These are phyloP conservation scores for Serilophus lunatus DNA, from an alignment of 2,113 vertebrate genomes.

Conservation along the genomic window DNA sequence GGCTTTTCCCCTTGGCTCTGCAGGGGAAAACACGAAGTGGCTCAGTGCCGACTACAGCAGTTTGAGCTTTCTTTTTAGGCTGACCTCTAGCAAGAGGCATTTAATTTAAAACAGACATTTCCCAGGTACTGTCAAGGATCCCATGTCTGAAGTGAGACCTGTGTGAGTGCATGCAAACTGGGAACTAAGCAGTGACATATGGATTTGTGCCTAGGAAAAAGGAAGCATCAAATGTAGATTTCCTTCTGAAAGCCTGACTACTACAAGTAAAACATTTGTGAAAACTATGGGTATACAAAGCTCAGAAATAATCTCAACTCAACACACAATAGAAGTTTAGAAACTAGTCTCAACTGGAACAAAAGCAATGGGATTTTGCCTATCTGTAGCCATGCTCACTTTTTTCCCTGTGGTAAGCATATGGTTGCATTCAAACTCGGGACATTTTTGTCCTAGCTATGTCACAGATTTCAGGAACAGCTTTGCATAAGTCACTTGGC, in stretches of 20 bases:
- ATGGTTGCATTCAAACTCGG: background rate
- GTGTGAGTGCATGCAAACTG: background rate
- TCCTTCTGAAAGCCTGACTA: background rate
- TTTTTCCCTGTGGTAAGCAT: background rate
- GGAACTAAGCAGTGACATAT: background rate
- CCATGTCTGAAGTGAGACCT: background rate
- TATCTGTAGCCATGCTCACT: background rate
- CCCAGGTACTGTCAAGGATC: background rate
- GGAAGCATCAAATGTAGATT: background rate
- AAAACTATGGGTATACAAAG: background rate
- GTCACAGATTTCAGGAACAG: slow-evolving; percentile 29
- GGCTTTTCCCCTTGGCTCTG: background rate
- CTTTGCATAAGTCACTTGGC: slow-evolving; percentile 37
- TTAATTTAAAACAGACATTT: background rate
- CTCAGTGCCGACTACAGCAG: background rate
- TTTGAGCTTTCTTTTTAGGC: background rate
- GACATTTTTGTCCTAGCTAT: slow-evolving; percentile 15
- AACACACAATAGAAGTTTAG: background rate
- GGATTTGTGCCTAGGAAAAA: background rate
- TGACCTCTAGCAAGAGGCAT: background rate
- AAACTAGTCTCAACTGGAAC: background rate
- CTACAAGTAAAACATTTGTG: background rate
- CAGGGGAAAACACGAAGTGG: background rate
- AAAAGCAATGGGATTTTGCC: background rate
- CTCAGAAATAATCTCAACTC: background rate